Base-by-base conservation (phyloP, 1,140 invertebrate species). In the Matsumurasca onukii region DNA sequence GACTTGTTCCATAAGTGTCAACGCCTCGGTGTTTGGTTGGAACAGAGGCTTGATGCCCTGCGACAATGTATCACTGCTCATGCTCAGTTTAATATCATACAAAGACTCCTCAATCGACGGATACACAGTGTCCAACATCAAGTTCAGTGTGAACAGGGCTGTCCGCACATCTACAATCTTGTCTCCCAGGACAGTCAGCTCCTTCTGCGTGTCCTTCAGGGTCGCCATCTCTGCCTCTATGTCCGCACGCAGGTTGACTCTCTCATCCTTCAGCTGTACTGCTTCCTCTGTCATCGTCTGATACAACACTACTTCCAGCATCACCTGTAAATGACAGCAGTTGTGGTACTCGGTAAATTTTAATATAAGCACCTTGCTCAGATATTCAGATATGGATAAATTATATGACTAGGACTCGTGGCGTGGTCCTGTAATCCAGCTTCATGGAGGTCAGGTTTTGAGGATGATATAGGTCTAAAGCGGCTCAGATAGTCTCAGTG, bases 241-340 rank as follows among this genome's bases (percentile, higher is more conserved):
- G 24, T 25, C 55, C 55, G 25, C 3, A n/a, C 5, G 25, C 2
- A 59, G 25, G 24, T 59, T 59, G 25, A 9, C 15, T 59, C 25
- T 25, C 24, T 59, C 55, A 22, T 59, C 55, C 30, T 59, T 59
- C 2, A 59, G 84, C 82, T 75, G 67, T 2, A 76, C 75, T 20
- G 84, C 85, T 3, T 78, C 80, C 69, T 85, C 82, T 59, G 85
- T 78, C 39, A 84, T 82, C 1, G 83, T 79, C 73, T 87, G 83
- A 68, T 85, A 79, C 27, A 88, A 74, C n/a, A 65, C 31, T 3
- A 76, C 77, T n/a, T 82, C 80, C 0, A 86, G 76, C 74, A 83
- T 80, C 59, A 83, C n/a, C n/a, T n/a, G n/a, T n/a, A n/a, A n/a
- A n/a, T n/a, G n/a, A n/a, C n/a, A n/a, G n/a, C n/a, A n/a, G n/a